These are phyloP conservation scores for Amphiprion ocellaris DNA, from an alignment of 2,113 vertebrate genomes.

Conservation along the genomic window DNA sequence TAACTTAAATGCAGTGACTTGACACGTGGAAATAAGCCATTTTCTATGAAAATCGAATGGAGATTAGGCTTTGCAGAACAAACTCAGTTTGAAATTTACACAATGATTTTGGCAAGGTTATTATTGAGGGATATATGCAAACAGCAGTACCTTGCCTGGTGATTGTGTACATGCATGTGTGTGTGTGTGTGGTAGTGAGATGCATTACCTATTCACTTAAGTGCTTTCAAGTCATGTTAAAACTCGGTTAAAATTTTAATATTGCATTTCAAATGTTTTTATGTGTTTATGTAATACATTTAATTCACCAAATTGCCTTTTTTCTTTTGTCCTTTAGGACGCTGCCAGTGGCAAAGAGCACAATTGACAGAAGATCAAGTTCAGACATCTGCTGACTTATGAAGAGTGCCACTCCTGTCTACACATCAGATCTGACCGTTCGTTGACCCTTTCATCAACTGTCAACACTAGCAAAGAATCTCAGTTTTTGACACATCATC, in stretches of 20 bases:
- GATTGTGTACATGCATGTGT: not conserved
- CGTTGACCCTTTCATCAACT: conserved; percentile 60
- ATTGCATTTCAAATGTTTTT: conserved; percentile 20
- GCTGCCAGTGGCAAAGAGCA: conserved; percentile 37
- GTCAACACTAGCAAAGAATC: conserved; percentile 36
- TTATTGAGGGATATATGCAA: conserved; percentile 40
- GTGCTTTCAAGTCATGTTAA: conserved; percentile 14
- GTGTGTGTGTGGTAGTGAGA: conserved; percentile 7
- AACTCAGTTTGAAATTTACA: conserved; percentile 54
- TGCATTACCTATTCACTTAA: conserved; percentile 6
- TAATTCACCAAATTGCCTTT: conserved; percentile 24
- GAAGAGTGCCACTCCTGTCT: conserved; percentile 54
- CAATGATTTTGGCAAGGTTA: conserved; percentile 50
- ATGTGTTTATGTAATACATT: conserved; percentile 6
- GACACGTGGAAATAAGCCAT: conserved; percentile 66
- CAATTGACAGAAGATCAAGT: conserved; percentile 41
- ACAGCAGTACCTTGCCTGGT: not conserved
- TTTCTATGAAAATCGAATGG: conserved; percentile 71
- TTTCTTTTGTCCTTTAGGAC: conserved; percentile 67
- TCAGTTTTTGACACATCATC: conserved; percentile 51
- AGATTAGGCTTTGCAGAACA: conserved; percentile 55
- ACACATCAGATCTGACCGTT: conserved; percentile 55
- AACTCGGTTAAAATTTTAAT: conserved; percentile 26
- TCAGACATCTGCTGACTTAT: conserved; percentile 60
- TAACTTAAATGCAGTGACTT: conserved; percentile 60